Percentiles rank a stretch among this genome's conserved stretches.
Evolutionary conservation across 2,113 vertebrate genomes (phyloP).

Genomic region (Rhagologus leucostigma): DNA sequence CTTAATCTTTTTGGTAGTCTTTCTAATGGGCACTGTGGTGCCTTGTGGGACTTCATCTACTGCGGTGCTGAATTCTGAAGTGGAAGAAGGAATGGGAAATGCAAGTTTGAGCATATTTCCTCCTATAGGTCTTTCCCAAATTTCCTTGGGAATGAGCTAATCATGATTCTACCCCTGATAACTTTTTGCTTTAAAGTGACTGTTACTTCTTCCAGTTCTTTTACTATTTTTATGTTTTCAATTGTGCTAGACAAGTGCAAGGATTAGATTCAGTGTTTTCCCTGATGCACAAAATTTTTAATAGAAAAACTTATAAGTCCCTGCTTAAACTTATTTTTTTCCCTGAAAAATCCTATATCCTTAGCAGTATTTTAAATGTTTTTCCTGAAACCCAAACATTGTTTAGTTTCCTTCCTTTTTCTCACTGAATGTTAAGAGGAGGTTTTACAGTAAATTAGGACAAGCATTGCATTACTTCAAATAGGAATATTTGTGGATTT

Average conservation of each 20-base stretch:
- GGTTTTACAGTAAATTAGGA: background rate
- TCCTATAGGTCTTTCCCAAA: background rate
- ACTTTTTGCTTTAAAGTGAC: background rate
- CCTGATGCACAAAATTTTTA: background rate
- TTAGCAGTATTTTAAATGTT: background rate
- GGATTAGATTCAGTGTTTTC: background rate
- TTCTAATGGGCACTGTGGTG: background rate
- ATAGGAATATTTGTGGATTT: background rate
- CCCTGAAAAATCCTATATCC: background rate
- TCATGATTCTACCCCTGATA: background rate
- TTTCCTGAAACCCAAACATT: background rate
- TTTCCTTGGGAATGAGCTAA: background rate
- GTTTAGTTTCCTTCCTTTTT: background rate
- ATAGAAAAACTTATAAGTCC: background rate
- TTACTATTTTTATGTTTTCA: background rate
- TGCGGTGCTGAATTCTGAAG: background rate
- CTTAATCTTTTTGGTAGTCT: background rate
- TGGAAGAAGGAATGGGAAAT: background rate
- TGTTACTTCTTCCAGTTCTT: background rate
- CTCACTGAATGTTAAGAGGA: background rate
- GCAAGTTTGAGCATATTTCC: background rate
- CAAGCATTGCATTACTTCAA: background rate
- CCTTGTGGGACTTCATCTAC: background rate
- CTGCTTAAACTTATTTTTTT: background rate
- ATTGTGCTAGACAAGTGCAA: background rate